Evolutionary conservation across 2,888 invertebrate genomes (phyloP), one percentile per base, ranked within the genome.

Genomic region (Eupithecia exiguata): DNA sequence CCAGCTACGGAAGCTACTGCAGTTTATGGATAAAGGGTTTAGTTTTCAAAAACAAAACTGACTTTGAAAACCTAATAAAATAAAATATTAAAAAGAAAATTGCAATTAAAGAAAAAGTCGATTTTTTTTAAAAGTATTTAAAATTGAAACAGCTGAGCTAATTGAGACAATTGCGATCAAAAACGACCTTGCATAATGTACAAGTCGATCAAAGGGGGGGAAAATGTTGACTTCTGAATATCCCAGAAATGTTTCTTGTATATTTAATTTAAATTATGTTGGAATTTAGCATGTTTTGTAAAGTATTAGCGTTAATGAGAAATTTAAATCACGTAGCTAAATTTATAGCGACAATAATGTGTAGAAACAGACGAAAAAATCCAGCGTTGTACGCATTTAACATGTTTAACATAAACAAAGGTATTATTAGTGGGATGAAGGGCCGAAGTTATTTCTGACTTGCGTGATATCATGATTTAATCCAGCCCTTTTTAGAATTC

Each of bases 401-500:
- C 82, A 82, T 81, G 82, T 81, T 84, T 86, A 86, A 87, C 84
- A 85, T 89, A 90, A 89, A 91, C 89, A 91, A 88, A 88, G 81
- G 86, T 89, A 90, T 89, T 88, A 87, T 87, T 84, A 83, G 84
- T 80, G 75, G 74, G 84, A 83, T 82, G 88, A 88, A 90, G 91
- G 91, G 91, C 89, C 88, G 83, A 77, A 76, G 77, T 69, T 78
- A 82, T 91, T 90, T 90, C 91, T 91, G 87, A 82, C 80, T 78
- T 43, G 67, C 80, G 81, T 86, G 88, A 87, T 89, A 88, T 89
- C 87, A 87, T 84, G 85, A 87, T 85, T 81, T 81, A 85, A 86
- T 84, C 84, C 85, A 87, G 87, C 86, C 88, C 87, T 88, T 89
- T 91, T 88, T 87, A 85, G 84, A 88, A 87, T 88, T 84, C 83